Base-by-base conservation (phyloP, 2,113 vertebrate species). In the Cisticola juncidis region DNA sequence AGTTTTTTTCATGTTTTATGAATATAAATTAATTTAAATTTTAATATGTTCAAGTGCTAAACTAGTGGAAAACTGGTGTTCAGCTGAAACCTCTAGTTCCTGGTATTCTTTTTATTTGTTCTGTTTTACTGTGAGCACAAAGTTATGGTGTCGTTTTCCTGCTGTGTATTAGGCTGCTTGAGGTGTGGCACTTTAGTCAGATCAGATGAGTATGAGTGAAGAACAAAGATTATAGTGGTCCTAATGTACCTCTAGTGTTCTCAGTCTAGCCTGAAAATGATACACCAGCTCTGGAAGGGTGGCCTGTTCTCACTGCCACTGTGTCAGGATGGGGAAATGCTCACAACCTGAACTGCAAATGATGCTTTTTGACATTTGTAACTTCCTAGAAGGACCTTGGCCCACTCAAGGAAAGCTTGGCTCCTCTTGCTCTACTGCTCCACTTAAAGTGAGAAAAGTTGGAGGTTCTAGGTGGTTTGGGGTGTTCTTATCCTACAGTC, bases 1-100 rank as follows among this genome's bases (percentile, higher is more conserved):
- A 60, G 14, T 65, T 61, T 18, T 71, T 92, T 97, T 95, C 33
- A 53, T 62, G 28, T 88, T 93, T 81, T 91, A 56, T 95, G 93
- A 94, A 92, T 88, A 72, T 56, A 88, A 95, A 96, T 90, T 65
- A 80, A 94, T 94, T 91, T 69, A 72, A 92, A 96, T 89, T 92
- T 86, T 94, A 74, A 81, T 85, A 47, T 88, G 80, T 96, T 96
- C 79, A 96, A 68, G 62, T 93, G 80, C 73, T 95, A 91, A 92
- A 96, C 68, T 83, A 68, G 15, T 93, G 47, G 83, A 90, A 84
- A 61, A 82, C 44, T 81, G 77, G 33, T 88, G 54, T 94, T 85
- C 94, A 91, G 69, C 68, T 68, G 74, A 95, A 90, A 89, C 64
- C 74, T 96, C 81, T 92, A 84, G 66, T 93, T 94, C 57, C 56